A percentile compares a stretch with the other conserved stretches of the same genome.
phyloP scores from a whole-genome alignment of 2,113 vertebrate genomes.

The Antechinus flavipes region DNA sequence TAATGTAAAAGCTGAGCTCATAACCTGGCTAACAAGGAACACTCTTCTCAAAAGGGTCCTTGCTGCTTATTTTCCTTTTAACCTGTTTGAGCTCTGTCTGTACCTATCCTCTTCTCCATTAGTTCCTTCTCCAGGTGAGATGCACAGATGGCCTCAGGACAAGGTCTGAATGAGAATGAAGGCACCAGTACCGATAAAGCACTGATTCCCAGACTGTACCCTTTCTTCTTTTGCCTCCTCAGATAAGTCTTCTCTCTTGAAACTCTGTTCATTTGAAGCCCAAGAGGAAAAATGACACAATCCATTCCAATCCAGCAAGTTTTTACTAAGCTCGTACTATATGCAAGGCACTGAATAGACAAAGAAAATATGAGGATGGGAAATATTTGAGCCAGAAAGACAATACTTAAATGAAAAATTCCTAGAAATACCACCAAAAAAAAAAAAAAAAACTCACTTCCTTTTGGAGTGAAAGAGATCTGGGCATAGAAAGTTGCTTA shows the following conservation, averaged over 20 bases:
- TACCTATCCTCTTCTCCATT: not conserved
- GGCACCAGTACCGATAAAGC: not conserved
- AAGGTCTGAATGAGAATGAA: not conserved
- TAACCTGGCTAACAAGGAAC: not conserved
- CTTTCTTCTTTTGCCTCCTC: not conserved
- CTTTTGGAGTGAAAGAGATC: conserved; percentile 57
- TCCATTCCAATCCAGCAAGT: not conserved
- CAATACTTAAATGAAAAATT: not conserved
- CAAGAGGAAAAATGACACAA: not conserved
- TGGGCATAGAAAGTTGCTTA: conserved; percentile 54
- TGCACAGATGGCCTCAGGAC: not conserved
- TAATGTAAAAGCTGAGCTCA: not conserved
- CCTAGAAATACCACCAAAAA: conserved; percentile 39
- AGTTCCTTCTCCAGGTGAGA: not conserved
- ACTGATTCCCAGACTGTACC: not conserved
- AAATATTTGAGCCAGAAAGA: not conserved
- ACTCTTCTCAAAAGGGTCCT: not conserved
- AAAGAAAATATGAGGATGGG: not conserved
- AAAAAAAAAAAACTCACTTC: not conserved
- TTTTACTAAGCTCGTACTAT: not conserved
- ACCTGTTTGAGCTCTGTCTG: not conserved
- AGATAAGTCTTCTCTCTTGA: not conserved
- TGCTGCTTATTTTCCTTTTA: not conserved
- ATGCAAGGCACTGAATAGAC: not conserved
- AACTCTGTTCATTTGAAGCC: not conserved